Base-by-base conservation (phyloP, 1,140 invertebrate genomes). In the Drosophila dunni region DNA sequence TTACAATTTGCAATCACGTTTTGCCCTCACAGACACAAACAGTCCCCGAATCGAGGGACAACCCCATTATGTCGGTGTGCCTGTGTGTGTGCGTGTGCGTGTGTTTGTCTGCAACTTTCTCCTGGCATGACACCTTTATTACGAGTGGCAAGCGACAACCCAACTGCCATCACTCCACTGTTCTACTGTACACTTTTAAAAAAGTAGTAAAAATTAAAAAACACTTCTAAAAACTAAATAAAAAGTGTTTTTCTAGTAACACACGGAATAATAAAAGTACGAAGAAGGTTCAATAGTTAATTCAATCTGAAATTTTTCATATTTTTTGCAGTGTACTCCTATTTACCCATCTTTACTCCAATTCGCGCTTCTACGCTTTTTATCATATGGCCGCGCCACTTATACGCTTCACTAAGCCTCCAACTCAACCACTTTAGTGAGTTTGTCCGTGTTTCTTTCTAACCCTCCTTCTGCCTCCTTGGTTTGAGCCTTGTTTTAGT, bases 1-100 rank as follows among this genome's bases (percentile, higher is more conserved):
- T 91, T 89, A 91, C 89, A 91, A 91, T 89, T 91, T 91, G 89
- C 89, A 91, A 91, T 91, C 89, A 91, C 89, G 89, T 91, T 91
- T 84, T 61, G 53, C 70, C 66, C 61, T 63, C 57, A 10, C 33
- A 36, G 46, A 46, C 56, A 65, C 38, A 53, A 29, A 34, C 40
- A 29, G 42, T 77, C 67, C 40, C 75, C 63, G 34, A 64, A 64
- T 11, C 64, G 53, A 15, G 51, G 34, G 34, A 36, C 38, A 13
- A 8, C 61, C 33, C 61, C 36, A 11, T 29, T 29, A 29, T 67
- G n/a, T 29, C 11, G 17, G 17, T 20, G 17, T 20, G 1, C 20
- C 29, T 24, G 13, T 50, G n/a, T 45, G 11, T 50, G 13, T 13
- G 38, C 54, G 42, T 71, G 44, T 13, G 24, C 58, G 42, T 51